These are phyloP conservation scores for Agrotis puta DNA, from an alignment of 2,888 invertebrate genomes.

Conservation along the genomic window DNA sequence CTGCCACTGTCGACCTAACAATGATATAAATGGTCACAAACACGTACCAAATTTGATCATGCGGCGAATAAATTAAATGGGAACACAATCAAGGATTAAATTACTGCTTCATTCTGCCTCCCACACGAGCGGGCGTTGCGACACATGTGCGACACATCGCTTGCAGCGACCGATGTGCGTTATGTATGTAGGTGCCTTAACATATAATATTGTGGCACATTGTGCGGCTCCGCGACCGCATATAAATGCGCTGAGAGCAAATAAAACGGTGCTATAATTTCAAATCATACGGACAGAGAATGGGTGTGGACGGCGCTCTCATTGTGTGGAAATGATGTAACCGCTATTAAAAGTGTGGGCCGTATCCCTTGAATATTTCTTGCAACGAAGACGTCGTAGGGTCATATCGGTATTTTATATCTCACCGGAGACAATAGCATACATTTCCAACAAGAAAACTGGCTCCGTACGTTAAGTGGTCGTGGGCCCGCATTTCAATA, in stretches of 20 bases:
- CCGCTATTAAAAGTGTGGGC: constrained; percentile 91
- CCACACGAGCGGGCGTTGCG: constrained; percentile 84
- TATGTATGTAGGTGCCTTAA: constrained; percentile 86
- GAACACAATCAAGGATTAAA: constrained; percentile 90
- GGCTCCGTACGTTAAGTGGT: constrained; percentile 85
- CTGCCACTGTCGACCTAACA: constrained; percentile 75
- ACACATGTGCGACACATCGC: constrained; percentile 86
- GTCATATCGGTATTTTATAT: constrained; percentile 91
- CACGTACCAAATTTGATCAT: constrained; percentile 89
- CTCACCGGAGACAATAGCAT: constrained; percentile 89
- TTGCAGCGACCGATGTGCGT: constrained; percentile 72
- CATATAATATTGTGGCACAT: constrained; percentile 89
- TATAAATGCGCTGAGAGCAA: constrained; percentile 90
- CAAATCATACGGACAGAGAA: constrained; percentile 91
- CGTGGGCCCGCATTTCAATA: constrained; percentile 81
- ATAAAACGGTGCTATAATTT: constrained; percentile 91
- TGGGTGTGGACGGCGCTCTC: constrained; percentile 91
- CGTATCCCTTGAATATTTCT: constrained; percentile 91
- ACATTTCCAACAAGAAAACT: constrained; percentile 88
- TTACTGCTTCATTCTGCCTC: constrained; percentile 89
- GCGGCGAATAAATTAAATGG: constrained; percentile 89
- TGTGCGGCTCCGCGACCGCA: constrained; percentile 88
- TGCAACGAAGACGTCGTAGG: constrained; percentile 90
- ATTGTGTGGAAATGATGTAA: constrained; percentile 91
- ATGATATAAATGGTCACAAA: constrained; percentile 86